A percentile compares a stretch with the other conserved stretches of the same genome.
Conservation (phyloP, 1,140 invertebrate species). For the Brachionus asplanchnoidis region DNA sequence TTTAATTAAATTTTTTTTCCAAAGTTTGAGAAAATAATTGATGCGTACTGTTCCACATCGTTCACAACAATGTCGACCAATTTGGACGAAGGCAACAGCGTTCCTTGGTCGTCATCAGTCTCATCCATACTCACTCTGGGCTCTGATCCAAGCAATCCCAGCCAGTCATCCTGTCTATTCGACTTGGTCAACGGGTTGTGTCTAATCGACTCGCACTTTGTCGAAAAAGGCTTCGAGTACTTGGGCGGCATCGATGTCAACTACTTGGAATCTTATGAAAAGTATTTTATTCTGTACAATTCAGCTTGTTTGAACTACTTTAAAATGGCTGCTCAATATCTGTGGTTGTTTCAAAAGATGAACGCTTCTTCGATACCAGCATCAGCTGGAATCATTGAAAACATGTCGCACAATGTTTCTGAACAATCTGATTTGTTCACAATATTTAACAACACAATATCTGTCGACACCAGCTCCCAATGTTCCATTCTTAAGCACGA, state of each 20-base stretch:
- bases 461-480: background rate
- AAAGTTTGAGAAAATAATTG: background rate
- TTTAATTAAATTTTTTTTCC: background rate
- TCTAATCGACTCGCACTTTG: conserved; percentile 10
- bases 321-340: background rate
- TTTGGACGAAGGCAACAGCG: background rate
- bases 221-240: background rate
- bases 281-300: conserved; percentile 13
- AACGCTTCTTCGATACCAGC: background rate
- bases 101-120: background rate
- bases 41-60: background rate
- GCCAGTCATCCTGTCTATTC: background rate
- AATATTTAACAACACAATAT: background rate
- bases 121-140: background rate
- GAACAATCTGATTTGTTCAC: background rate
- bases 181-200: conserved; percentile 1
- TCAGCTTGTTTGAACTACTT: background rate
- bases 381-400: background rate
- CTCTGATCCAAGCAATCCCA: background rate
- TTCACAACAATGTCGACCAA: conserved; percentile 6
- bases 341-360: conserved; percentile 13
- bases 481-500: background rate
- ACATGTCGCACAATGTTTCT: background rate
- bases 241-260: background rate
- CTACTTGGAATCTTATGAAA: conserved; percentile 12